Conservation (phyloP, 2,797 vertebrate species). For the Tapirus indicus region DNA sequence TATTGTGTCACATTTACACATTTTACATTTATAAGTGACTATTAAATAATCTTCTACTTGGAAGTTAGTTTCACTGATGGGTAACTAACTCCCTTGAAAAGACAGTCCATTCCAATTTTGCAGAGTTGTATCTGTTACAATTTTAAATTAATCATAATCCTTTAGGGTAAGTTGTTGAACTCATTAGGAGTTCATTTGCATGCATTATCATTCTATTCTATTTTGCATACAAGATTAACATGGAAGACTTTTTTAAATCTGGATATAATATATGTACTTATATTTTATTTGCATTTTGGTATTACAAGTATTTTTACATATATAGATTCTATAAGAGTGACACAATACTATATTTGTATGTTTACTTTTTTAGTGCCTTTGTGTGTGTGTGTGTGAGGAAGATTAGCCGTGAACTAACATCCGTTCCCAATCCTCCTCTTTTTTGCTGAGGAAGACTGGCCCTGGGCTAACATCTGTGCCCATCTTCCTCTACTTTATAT, state of each 20-base stretch:
- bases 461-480: too few species aligned
- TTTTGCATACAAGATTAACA: not conserved
- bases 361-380: not conserved
- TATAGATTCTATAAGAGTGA: not conserved
- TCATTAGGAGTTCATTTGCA: not conserved
- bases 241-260: not conserved
- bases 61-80: not conserved
- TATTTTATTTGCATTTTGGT: not conserved
- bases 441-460: too few species aligned
- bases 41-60: not conserved
- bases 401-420: too few species aligned
- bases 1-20: not conserved
- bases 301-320: not conserved
- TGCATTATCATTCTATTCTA: not conserved
- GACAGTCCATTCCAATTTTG: not conserved
- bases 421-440: too few species aligned
- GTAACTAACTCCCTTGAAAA: not conserved
- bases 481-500: too few species aligned
- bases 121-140: not conserved
- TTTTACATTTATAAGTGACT: not conserved
- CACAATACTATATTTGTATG: not conserved
- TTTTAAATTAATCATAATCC: not conserved
- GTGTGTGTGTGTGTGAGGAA: too few species aligned
- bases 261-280: not conserved
- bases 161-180: not conserved